phyloP scores from a whole-genome alignment of 1,140 invertebrate genomes.

The Papilio dardanus region DNA sequence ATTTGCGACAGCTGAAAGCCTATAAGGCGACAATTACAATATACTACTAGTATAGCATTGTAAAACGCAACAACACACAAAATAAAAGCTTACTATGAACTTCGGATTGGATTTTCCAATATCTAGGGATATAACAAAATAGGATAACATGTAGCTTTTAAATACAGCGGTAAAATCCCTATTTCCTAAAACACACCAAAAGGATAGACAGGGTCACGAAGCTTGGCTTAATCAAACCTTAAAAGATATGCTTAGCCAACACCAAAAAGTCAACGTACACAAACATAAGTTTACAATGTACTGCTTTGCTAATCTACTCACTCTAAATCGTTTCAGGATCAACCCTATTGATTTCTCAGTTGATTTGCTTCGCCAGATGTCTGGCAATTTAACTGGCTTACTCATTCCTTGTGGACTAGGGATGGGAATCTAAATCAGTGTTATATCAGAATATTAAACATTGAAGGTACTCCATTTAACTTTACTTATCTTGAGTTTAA shows the following conservation, averaged over 20 bases:
- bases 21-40: background rate
- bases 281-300: constrained; percentile 61
- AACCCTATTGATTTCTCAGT: constrained; percentile 72
- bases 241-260: constrained; percentile 47
- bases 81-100: background rate
- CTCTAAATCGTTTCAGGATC: constrained; percentile 69
- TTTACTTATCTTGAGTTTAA: background rate
- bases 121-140: background rate
- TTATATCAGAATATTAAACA: constrained; percentile 20
- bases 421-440: constrained; percentile 64
- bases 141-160: background rate
- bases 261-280: constrained; percentile 51
- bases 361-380: constrained; percentile 72
- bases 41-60: too few relatives aligned
- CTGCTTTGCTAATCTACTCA: constrained; percentile 58
- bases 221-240: constrained; percentile 39
- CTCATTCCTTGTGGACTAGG: constrained; percentile 60
- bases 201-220: constrained; percentile 41
- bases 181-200: background rate
- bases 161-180: background rate
- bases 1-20: background rate
- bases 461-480: background rate
- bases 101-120: background rate
- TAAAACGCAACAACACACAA: background rate
- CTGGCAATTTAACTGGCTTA: constrained; percentile 68